Base-by-base conservation (phyloP, 2,888 invertebrate species). In the Drosophila anceps region DNA sequence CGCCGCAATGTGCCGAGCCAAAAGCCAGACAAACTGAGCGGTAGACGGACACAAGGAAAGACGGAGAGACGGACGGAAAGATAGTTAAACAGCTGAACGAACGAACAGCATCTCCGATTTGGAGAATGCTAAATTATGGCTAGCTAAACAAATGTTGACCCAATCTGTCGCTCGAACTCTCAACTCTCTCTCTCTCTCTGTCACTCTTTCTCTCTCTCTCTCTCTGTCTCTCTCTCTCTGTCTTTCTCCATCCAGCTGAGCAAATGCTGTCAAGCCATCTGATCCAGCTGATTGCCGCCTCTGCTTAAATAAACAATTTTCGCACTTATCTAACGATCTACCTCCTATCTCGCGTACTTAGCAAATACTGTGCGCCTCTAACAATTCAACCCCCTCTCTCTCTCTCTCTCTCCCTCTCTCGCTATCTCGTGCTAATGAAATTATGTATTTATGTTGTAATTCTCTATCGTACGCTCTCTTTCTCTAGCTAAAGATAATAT, bases 91-190 rank as follows among this genome's bases (percentile, higher is more conserved):
- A 54, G 39, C 54, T 24, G 35, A 18, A 27, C 27, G 35, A 18
- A 27, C 27, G 29, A 71, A 74, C 41, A 35, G 64, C 77, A 58
- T 70, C 55, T 63, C 37, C 37, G 9, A 70, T 70, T 70, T 60
- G 69, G 66, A 79, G 66, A 79, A 82, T 79, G 76, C 66, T 35
- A 69, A 73, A 68, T 27, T 44, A 13, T 53, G 53, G 53, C 54
- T 58, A 44, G 53, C 35, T 41, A 59, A 78, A 57, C 78, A 55
- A 75, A 35, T 50, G 24, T 35, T 8, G 24, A 27, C 18, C 55
- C 20, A 9, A 44, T 18, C 39, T 10, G 9, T 7, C 10, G 20
- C 37, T 15, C 48, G 39, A 15, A 20, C 29, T 12, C 12, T 20
- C 13, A 48, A 29, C 48, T n/a, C 43, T 7, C 43, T 44, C 24